Evolutionary conservation across 1,140 invertebrate species (phyloP), one percentile per base, ranked within the genome.

Genomic region (Chironomus tepperi): DNA sequence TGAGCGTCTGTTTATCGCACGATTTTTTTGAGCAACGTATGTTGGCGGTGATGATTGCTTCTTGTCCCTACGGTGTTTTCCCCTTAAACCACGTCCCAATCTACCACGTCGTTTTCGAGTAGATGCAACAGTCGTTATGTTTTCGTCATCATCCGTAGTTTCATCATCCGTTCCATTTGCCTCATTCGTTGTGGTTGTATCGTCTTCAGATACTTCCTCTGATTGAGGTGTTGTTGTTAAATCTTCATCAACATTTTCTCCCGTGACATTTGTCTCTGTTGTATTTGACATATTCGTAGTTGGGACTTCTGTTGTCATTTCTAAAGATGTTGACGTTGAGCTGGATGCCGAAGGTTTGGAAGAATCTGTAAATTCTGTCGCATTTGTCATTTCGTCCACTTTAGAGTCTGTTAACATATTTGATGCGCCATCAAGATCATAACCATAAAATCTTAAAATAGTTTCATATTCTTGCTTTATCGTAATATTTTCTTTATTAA

Each of bases 361-460:
- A 9, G 75, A 73, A 2, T 74, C 34, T 43, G 43, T 18, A 18
- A 34, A 64, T n/a, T 73, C 73, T 43, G 42, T 72, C 57, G 65
- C 47, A 74, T 73, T 73, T 42, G 74, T 75, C 64, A 73, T 16
- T 12, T 73, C 65, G 19, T 70, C 79, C 77, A 77, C 77, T 80
- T 70, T 81, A 79, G 74, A 81, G 82, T 12, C 24, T 7, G 80
- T 77, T 3, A 74, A 16, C 74, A 43, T 47, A 19, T 34, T 75
- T 42, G 75, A 47, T 42, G 75, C 10, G 8, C 42, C 42, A 42
- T 75, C 85, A 73, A 89, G 82, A 81, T 93, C 89, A 79, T 91
- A 94, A 1, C 91, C 91, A 78, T 93, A 93, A 80, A 92, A 93
- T 75, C 86, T 84, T 16, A 94, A 81, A 43, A 91, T 84, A 19